Evolutionary conservation across 2,797 vertebrate genomes (phyloP).

Genomic region (Acomys russatus): DNA sequence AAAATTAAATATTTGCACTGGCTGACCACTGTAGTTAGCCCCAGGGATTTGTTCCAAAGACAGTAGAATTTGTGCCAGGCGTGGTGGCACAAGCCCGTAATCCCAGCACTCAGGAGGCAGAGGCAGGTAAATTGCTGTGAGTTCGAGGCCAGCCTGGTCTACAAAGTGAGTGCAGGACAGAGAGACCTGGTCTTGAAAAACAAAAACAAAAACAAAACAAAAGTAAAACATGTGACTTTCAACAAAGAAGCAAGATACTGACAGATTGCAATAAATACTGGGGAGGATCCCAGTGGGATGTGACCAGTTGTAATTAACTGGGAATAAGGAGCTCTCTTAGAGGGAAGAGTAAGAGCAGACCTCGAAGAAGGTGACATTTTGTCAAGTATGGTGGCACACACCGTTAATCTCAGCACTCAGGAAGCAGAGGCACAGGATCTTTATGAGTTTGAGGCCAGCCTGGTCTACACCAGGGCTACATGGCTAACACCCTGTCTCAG

Average conservation of each 20-base stretch:
- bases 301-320: background rate
- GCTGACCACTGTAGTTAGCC: background rate
- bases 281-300: background rate
- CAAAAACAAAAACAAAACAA: no score
- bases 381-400: background rate
- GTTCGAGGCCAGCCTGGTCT: no score
- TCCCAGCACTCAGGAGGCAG: no score
- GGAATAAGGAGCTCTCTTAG: slow-evolving; percentile 25
- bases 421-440: background rate
- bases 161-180: no score
- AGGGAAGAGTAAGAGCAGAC: background rate
- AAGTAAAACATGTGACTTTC: background rate
- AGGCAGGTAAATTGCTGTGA: no score
- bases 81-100: no score
- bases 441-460: background rate
- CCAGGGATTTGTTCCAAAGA: background rate
- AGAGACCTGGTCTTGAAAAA: no score
- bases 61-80: background rate
- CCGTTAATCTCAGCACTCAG: background rate
- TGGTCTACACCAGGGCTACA: background rate
- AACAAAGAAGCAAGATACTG: background rate
- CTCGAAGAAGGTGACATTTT: background rate
- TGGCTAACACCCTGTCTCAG: background rate
- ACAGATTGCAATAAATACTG: background rate
- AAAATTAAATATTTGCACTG: background rate